phyloP scores from a whole-genome alignment of 2,888 invertebrate species.

The Scaptomyza caliginosa region DNA sequence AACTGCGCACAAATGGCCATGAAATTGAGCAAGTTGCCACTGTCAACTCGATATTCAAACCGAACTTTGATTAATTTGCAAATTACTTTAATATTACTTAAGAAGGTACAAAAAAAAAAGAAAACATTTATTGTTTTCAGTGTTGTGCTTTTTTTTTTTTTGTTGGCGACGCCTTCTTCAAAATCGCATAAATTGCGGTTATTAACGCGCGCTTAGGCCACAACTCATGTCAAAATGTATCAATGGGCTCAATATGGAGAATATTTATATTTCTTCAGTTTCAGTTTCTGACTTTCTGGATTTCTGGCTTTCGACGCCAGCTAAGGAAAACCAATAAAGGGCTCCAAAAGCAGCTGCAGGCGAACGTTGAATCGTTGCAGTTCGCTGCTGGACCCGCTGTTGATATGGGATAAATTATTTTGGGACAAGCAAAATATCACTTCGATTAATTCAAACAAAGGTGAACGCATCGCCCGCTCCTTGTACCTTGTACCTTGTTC shows the following conservation, averaged over 20 bases:
- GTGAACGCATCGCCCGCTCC: conserved; percentile 46
- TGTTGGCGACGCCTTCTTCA: conserved; percentile 66
- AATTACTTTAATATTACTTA: too few species aligned
- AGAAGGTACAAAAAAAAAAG: too few species aligned
- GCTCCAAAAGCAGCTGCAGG: conserved; percentile 47
- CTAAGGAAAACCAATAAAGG: conserved; percentile 64
- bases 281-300: too few species aligned
- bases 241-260: conserved; percentile 82
- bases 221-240: conserved; percentile 84
- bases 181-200: conserved; percentile 80
- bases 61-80: too few species aligned
- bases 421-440: conserved; percentile 84
- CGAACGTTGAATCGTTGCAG: conserved; percentile 16
- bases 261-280: conserved; percentile 81
- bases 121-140: neutral
- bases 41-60: conserved; percentile 32
- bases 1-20: conserved; percentile 25
- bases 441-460: conserved; percentile 84
- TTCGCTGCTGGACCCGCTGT: neutral
- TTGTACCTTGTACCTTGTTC: too few species aligned
- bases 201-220: conserved; percentile 82
- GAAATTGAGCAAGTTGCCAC: conserved; percentile 34
- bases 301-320: conserved; percentile 51
- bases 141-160: neutral
- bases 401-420: conserved; percentile 83